A percentile compares a stretch with the other conserved stretches of the same genome.
Evolutionary conservation across 2,113 vertebrate species (phyloP).

Genomic region (Cathartes aura): DNA sequence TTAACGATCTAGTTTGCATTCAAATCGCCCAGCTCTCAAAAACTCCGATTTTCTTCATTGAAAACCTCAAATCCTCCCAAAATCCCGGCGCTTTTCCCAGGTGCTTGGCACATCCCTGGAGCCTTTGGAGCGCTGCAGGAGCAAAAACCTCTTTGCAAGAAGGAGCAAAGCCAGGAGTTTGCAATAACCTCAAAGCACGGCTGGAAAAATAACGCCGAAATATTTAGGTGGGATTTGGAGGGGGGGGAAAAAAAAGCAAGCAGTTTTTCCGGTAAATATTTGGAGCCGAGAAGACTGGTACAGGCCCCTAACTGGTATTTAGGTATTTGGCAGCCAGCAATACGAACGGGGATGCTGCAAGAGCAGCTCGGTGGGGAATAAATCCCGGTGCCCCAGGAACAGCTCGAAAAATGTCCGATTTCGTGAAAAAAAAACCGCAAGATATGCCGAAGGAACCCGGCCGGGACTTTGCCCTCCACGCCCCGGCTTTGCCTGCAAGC

Average conservation of each 20-base stretch:
- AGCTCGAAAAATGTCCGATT: neutral
- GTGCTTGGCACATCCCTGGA: neutral
- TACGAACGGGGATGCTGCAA: neutral
- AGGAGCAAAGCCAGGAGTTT: neutral
- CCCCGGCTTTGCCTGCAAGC: neutral
- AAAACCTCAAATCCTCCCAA: neutral
- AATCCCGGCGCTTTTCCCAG: neutral
- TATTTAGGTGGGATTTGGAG: neutral
- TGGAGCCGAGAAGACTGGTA: neutral
- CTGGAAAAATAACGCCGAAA: neutral
- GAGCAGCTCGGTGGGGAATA: neutral
- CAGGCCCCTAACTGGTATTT: neutral
- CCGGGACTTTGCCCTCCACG: neutral
- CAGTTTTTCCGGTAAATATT: neutral
- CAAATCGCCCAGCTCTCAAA: neutral
- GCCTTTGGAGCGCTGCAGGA: neutral
- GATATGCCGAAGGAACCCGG: neutral
- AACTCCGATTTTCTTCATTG: neutral
- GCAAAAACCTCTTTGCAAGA: neutral
- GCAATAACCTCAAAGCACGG: neutral
- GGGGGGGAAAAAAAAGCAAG: rapidly evolving
- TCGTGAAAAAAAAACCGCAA: neutral
- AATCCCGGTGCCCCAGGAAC: neutral
- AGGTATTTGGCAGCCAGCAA: neutral
- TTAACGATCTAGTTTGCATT: neutral